Evolutionary conservation across 2,797 vertebrate genomes (phyloP).

Genomic region (Myotis myotis): DNA sequence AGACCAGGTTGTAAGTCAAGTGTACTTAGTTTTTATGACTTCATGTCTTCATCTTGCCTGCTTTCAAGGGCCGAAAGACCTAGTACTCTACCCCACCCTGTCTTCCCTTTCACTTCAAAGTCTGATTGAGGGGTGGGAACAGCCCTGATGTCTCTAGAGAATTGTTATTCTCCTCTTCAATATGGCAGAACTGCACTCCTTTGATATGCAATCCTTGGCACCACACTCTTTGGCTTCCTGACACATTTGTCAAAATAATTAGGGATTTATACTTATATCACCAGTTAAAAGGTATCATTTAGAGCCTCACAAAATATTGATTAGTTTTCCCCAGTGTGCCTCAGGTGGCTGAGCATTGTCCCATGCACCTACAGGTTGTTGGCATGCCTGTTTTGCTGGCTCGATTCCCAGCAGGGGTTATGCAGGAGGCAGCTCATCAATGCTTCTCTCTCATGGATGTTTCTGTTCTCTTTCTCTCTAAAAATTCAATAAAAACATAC

Average conservation of each 20-base stretch:
- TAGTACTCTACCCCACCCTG: background rate
- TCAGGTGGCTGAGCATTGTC: too few species aligned
- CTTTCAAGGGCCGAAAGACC: too few species aligned
- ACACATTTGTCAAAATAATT: background rate
- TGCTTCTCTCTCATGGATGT: too few species aligned
- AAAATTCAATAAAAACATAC: too few species aligned
- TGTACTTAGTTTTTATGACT: background rate
- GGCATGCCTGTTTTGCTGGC: too few species aligned
- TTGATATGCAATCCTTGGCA: background rate
- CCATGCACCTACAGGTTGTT: too few species aligned
- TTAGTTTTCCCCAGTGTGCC: too few species aligned
- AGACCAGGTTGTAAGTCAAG: background rate
- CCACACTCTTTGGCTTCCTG: background rate
- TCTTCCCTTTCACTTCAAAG: background rate
- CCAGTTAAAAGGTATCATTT: background rate
- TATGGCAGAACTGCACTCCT: fast-evolving
- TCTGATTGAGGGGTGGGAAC: background rate
- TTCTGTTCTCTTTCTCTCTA: too few species aligned
- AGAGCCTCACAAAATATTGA: background rate
- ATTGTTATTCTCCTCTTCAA: background rate
- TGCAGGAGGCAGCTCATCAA: too few species aligned
- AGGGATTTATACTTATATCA: background rate
- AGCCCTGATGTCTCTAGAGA: background rate
- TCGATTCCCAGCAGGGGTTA: too few species aligned
- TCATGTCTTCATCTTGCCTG: background rate